phyloP scores from a whole-genome alignment of 2,113 vertebrate genomes.

The Lasiurus borealis region DNA sequence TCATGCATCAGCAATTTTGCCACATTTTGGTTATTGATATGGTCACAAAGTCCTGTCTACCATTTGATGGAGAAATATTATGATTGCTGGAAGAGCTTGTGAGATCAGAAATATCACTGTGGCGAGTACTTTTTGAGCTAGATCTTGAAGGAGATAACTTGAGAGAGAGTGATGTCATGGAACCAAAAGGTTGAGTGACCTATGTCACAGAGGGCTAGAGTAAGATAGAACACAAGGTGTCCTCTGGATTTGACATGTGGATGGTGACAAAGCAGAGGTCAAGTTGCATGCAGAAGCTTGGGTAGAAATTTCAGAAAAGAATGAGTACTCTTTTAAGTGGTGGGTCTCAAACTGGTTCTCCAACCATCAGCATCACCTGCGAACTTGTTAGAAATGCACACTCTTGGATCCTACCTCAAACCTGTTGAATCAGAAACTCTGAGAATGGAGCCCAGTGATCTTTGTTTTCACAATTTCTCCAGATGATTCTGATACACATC shows the following conservation, averaged over 20 bases:
- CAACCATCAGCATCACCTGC: not conserved
- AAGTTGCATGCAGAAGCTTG: not conserved
- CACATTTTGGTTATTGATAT: not conserved
- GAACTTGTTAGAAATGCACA: not conserved
- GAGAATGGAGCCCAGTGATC: not conserved
- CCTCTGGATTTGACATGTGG: not conserved
- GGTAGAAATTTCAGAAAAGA: not conserved
- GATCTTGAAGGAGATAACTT: not conserved
- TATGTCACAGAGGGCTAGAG: not conserved
- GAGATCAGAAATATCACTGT: not conserved
- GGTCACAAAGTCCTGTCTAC: not conserved
- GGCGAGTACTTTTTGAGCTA: not conserved
- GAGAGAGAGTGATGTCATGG: not conserved
- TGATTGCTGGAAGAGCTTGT: not conserved
- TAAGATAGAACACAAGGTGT: not conserved
- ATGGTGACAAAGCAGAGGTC: not conserved
- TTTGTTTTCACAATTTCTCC: not conserved
- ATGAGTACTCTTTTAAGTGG: not conserved
- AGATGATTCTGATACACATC: rapidly evolving
- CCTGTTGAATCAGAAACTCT: not conserved
- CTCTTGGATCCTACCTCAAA: not conserved
- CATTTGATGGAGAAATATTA: not conserved
- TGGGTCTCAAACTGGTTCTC: not conserved
- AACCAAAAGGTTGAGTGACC: not conserved
- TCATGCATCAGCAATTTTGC: not conserved